Conservation (phyloP, 1,140 invertebrate species). For the Telenomus remus region DNA sequence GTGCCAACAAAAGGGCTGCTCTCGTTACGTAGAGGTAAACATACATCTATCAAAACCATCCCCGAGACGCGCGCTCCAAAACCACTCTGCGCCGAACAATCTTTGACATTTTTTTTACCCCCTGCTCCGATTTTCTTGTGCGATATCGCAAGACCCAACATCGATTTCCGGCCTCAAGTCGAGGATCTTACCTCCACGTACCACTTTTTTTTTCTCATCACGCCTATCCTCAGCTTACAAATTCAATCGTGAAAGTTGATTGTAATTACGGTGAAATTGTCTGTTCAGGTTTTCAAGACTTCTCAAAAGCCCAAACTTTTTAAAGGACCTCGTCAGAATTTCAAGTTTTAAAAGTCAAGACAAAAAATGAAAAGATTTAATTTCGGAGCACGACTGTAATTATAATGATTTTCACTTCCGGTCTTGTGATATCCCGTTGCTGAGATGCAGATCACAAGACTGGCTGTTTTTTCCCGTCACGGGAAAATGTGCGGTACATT, state of each 20-base stretch:
- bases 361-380: too few species aligned
- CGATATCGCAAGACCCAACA: slow-evolving; percentile 33
- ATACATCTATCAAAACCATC: slow-evolving; percentile 37
- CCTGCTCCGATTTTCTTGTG: neutral
- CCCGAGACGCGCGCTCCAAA: neutral
- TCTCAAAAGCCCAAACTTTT: slow-evolving; percentile 29
- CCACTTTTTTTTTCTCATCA: slow-evolving; percentile 11
- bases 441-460: too few species aligned
- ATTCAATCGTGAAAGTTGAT: slow-evolving; percentile 38
- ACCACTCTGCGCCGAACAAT: slow-evolving; percentile 5
- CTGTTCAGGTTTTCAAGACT: slow-evolving; percentile 47
- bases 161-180: slow-evolving; percentile 66
- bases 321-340: too few species aligned
- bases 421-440: too few species aligned
- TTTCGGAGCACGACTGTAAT: too few species aligned
- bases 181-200: slow-evolving; percentile 37
- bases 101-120: neutral
- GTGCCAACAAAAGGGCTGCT: slow-evolving; percentile 64
- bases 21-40: slow-evolving; percentile 65
- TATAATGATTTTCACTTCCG: too few species aligned
- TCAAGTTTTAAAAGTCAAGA: too few species aligned
- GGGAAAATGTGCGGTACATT: too few species aligned
- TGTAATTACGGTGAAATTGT: slow-evolving; percentile 30
- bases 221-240: slow-evolving; percentile 5
- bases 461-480: too few species aligned